phyloP scores from a whole-genome alignment of 2,797 vertebrate genomes.

The Leuciscus waleckii region DNA sequence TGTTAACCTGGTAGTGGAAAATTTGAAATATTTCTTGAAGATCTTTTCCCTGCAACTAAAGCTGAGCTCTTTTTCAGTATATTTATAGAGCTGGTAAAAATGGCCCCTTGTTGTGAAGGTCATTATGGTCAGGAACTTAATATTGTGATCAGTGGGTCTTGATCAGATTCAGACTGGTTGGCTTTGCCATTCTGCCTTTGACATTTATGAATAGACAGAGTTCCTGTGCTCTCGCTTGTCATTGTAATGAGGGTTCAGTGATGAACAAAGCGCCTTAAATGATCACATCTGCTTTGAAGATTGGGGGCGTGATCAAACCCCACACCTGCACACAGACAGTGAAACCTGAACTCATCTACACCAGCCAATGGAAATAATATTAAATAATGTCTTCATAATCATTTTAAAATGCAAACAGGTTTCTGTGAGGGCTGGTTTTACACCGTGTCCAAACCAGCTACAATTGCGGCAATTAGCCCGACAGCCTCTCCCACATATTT shows the following conservation, averaged over 20 bases:
- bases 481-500: neutral
- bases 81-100: neutral
- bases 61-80: neutral
- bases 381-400: neutral
- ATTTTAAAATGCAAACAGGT: neutral
- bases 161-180: conserved; percentile 12
- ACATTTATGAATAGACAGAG: conserved; percentile 14
- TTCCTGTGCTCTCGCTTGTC: neutral
- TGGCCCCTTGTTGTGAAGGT: neutral
- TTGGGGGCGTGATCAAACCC: neutral
- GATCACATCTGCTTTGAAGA: conserved; percentile 39
- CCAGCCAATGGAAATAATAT: neutral
- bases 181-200: conserved; percentile 28
- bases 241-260: conserved; percentile 27
- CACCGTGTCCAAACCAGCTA: neutral
- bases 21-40: neutral
- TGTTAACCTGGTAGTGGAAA: neutral
- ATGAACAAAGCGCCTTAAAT: conserved; percentile 30
- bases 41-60: neutral
- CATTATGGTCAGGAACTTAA: neutral
- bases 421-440: neutral
- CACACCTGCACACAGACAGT: conserved; percentile 14
- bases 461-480: neutral
- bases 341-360: neutral
- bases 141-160: neutral